Evolutionary conservation across 2,797 vertebrate genomes (phyloP).

Genomic region (Thaleichthys pacificus): DNA sequence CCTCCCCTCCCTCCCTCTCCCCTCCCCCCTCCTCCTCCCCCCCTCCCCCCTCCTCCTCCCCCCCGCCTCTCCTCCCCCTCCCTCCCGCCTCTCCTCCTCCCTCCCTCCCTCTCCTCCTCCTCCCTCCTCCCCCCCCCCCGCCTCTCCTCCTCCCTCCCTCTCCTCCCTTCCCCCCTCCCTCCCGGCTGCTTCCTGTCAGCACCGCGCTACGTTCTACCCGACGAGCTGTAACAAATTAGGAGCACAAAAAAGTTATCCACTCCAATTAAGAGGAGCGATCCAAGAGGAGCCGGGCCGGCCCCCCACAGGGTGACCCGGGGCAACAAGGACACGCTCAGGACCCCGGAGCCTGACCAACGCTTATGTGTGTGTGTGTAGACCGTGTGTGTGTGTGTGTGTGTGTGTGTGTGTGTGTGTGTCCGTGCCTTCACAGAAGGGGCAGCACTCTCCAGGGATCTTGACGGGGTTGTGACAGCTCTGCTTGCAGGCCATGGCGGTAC

Average conservation of each 20-base stretch:
- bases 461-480: slow-evolving; percentile 82
- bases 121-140: neutral
- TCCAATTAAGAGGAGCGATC: slow-evolving; percentile 60
- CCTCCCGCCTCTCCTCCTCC: no score
- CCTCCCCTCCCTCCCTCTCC: no score
- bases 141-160: neutral
- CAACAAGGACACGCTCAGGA: slow-evolving; percentile 73
- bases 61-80: neutral
- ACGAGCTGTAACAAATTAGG: slow-evolving; percentile 72
- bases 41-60: no score
- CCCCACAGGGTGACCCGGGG: slow-evolving; percentile 37
- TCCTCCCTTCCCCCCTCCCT: neutral
- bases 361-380: slow-evolving; percentile 4
- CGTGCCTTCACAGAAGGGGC: slow-evolving; percentile 82
- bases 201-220: slow-evolving; percentile 50
- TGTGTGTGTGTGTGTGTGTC: neutral
- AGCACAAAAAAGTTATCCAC: slow-evolving; percentile 51
- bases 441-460: slow-evolving; percentile 82
- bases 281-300: slow-evolving; percentile 19
- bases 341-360: slow-evolving; percentile 68
- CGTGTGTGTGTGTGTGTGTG: neutral
- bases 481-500: slow-evolving; percentile 84
- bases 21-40: neutral
- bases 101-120: neutral
- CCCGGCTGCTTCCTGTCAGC: neutral